phyloP scores from a whole-genome alignment of 2,113 vertebrate species.

The Apteryx owenii region DNA sequence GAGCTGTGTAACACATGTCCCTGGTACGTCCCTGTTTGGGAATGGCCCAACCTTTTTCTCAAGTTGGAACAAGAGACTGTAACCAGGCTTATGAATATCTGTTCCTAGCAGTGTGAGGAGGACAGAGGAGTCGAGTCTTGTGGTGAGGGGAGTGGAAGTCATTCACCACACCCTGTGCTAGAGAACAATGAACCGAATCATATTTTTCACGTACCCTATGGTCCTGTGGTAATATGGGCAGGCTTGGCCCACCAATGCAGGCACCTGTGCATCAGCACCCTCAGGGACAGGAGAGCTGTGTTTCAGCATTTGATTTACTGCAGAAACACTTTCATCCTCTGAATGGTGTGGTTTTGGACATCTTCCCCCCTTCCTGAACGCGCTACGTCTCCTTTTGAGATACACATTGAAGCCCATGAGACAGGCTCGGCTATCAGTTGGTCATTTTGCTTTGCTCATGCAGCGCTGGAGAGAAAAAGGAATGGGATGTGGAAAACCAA shows the following conservation, averaged over 20 bases:
- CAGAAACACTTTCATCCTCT: not conserved
- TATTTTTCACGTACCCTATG: not conserved
- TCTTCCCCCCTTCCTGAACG: not conserved
- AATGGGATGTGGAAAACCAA: not conserved
- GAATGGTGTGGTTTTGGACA: not conserved
- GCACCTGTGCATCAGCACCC: not conserved
- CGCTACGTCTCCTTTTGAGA: not conserved
- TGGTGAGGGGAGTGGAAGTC: not conserved
- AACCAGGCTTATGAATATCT: not conserved
- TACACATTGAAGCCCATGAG: not conserved
- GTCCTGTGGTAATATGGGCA: not conserved
- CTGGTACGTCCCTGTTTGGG: fast-evolving
- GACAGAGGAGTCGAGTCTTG: not conserved
- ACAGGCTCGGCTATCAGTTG: not conserved
- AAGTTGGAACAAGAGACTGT: not conserved
- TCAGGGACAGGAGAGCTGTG: not conserved
- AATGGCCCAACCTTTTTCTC: not conserved
- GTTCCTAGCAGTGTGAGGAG: not conserved
- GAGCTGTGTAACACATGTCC: not conserved
- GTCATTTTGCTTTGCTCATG: not conserved
- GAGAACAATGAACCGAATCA: fast-evolving
- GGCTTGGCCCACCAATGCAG: not conserved
- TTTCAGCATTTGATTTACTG: not conserved
- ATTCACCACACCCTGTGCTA: not conserved
- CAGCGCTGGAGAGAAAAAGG: not conserved